Conservation (phyloP, 2,888 invertebrate genomes). For the Lacanobia oleracea region DNA sequence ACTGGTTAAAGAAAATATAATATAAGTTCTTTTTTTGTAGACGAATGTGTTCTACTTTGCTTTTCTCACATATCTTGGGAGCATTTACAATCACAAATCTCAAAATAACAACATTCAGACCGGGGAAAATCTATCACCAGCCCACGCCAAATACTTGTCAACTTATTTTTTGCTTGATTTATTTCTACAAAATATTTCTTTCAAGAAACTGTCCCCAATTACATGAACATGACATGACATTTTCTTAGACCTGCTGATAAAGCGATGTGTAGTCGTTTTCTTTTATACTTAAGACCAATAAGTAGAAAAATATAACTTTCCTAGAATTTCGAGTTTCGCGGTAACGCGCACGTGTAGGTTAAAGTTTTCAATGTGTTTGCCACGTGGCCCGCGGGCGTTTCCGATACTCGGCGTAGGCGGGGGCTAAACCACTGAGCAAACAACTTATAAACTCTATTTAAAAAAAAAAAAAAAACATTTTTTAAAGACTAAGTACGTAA, state of each 20-base stretch:
- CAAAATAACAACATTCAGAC: neutral
- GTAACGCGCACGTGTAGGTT: constrained; percentile 22
- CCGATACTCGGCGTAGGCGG: constrained; percentile 19
- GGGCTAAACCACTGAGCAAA: constrained; percentile 20
- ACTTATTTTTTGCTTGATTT: neutral
- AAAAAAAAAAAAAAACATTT: neutral
- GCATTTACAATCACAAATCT: neutral
- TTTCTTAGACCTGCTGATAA: neutral
- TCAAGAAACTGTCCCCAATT: neutral
- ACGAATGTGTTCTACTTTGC: neutral
- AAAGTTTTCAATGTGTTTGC: constrained; percentile 18
- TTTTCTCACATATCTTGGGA: neutral
- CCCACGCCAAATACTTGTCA: neutral
- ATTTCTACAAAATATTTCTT: neutral
- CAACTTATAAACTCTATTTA: constrained; percentile 31
- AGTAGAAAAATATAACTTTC: neutral
- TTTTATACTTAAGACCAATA: constrained; percentile 3
- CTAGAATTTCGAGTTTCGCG: neutral
- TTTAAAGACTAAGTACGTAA: too few relatives aligned
- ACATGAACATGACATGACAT: neutral
- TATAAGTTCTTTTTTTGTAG: too few relatives aligned
- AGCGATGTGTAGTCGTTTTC: neutral
- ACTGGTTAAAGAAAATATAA: too few relatives aligned
- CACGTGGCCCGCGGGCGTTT: constrained; percentile 26
- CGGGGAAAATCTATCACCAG: neutral